Evolutionary conservation across 2,888 invertebrate genomes (phyloP).

Genomic region (Pammene aurita): DNA sequence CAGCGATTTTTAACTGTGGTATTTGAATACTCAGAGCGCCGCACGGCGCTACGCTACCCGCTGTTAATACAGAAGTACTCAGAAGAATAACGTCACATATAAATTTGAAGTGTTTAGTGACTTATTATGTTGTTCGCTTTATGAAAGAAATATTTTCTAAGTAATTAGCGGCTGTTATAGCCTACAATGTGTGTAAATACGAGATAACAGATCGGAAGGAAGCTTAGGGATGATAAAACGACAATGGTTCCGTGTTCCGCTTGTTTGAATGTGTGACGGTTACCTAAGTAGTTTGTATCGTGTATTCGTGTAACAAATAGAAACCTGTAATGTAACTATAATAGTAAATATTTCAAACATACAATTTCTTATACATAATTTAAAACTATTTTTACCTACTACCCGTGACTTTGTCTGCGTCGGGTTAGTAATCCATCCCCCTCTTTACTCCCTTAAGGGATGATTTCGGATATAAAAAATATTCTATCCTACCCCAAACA

Average conservation of each 20-base stretch:
- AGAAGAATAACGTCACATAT: constrained; percentile 18
- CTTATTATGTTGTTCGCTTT: constrained; percentile 23
- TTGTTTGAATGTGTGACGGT: constrained; percentile 14
- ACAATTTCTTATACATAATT: no score
- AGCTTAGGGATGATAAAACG: constrained; percentile 14
- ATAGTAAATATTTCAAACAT: no score
- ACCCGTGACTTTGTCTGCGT: no score
- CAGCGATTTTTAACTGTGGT: background rate
- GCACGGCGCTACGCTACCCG: constrained; percentile 25
- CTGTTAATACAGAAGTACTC: constrained; percentile 3
- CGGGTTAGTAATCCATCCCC: no score
- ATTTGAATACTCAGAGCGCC: constrained; percentile 2
- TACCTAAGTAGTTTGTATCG: background rate
- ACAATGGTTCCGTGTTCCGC: constrained; percentile 28
- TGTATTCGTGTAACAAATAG: background rate
- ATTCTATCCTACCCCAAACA: no score
- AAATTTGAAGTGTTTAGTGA: constrained; percentile 15
- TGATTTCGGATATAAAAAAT: no score
- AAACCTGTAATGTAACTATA: no score
- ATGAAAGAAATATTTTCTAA: constrained; percentile 17
- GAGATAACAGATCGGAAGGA: constrained; percentile 36
- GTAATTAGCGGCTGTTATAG: constrained; percentile 27
- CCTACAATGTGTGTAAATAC: constrained; percentile 29
- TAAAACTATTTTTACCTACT: no score
- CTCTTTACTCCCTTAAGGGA: no score